Evolutionary conservation across 2,888 invertebrate species (phyloP).

Genomic region (Cephus pygmeus): DNA sequence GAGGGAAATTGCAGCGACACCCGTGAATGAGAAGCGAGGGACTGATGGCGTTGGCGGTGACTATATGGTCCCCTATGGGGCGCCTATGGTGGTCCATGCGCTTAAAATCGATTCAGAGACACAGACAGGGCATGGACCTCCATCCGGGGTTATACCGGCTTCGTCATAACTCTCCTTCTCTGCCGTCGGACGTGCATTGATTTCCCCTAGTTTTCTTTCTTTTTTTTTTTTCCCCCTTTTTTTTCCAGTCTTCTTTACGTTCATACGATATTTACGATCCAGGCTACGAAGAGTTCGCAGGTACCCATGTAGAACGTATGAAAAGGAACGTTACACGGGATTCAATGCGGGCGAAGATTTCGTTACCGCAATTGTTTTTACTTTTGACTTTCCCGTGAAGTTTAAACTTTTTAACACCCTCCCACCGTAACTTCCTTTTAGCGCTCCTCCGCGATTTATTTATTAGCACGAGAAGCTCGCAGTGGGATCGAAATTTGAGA

Average conservation of each 20-base stretch:
- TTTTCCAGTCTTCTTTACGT: not conserved
- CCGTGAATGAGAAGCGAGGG: not conserved
- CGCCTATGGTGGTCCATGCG: conserved; percentile 54
- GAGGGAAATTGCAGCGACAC: not conserved
- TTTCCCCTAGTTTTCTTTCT: not conserved
- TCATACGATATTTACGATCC: not conserved
- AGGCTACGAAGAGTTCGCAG: not conserved
- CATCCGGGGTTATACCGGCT: conserved; percentile 37
- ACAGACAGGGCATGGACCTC: conserved; percentile 55
- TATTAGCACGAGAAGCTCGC: not conserved
- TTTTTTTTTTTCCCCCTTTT: not conserved
- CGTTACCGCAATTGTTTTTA: not conserved
- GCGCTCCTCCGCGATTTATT: not conserved
- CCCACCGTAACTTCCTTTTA: not conserved
- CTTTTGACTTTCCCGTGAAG: not conserved
- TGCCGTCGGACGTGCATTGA: conserved; percentile 1
- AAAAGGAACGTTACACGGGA: not conserved
- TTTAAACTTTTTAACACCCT: not conserved
- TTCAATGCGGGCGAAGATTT: not conserved
- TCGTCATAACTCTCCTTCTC: conserved; percentile 41
- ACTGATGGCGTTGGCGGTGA: not conserved
- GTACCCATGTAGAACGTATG: not conserved
- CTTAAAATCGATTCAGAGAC: conserved; percentile 59
- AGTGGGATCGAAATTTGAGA: not conserved
- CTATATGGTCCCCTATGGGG: conserved; percentile 7